Evolutionary conservation across 2,888 invertebrate species (phyloP), one percentile per base, ranked within the genome.

Genomic region (Cephus pygmeus): DNA sequence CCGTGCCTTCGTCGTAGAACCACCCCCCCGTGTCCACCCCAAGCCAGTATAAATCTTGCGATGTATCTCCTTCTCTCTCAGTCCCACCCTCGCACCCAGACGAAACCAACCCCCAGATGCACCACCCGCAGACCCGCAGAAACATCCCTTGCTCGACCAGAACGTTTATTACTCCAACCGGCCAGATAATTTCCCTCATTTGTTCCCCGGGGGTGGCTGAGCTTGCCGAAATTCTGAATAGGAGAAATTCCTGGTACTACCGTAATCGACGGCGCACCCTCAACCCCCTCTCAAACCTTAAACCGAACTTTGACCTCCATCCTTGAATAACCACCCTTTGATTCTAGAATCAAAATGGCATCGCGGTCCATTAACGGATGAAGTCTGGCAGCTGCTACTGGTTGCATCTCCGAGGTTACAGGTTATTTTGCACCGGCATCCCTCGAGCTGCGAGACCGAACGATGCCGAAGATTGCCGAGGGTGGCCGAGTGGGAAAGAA

Each of bases 121-220:
- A 56, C 56, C 23, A 56, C 56, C 36, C 36, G 4, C 36, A 1
- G 12, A 12, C 36, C 23, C 2, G 23, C 56, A 56, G 56, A 56
- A 56, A 15, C 56, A 69, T 34, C 69, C 76, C 79, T 78, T 71
- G 74, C 75, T 76, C 73, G 81, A 83, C 85, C 87, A 87, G 84
- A 88, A 89, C 86, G 87, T 88, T 56, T 90, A 89, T 90, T 89
- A 90, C 87, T 89, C 86, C 83, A 86, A 85, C 85, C 86, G 82
- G 85, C 23, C 82, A 86, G 87, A 89, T 90, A 90, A 90, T 90
- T 88, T 88, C 84, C 85, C 85, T 87, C 86, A 87, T 89, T 90
- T 88, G 85, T 88, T 87, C 86, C 79, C 76, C 69, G 81, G 79
- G 75, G 33, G 71, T 56, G 56, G 56, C 56, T 56, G 56, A 56